Percentiles rank a stretch among this genome's conserved stretches.
Evolutionary conservation across 2,888 invertebrate genomes (phyloP).

Genomic region (Lamellibrachia columna): DNA sequence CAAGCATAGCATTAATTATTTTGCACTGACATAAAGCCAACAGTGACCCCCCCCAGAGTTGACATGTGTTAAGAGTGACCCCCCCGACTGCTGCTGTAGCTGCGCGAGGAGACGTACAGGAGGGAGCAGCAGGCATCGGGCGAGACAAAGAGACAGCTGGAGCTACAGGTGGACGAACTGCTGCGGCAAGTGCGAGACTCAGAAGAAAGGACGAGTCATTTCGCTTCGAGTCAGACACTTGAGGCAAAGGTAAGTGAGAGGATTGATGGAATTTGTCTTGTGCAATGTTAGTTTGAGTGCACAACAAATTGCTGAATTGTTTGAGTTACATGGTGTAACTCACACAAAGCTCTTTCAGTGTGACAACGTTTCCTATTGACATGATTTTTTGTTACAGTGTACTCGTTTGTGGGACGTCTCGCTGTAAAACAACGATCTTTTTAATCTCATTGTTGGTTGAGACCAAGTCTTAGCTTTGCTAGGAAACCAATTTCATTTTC

Average conservation of each 20-base stretch:
- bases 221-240: conserved; percentile 17
- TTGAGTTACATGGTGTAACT: background rate
- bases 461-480: too few species aligned
- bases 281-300: background rate
- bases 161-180: conserved; percentile 30
- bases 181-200: conserved; percentile 28
- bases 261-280: background rate
- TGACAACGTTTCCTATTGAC: too few species aligned
- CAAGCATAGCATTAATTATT: background rate
- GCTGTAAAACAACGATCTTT: too few species aligned
- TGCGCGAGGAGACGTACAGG: conserved; percentile 25
- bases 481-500: too few species aligned
- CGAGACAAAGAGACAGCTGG: conserved; percentile 34
- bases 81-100: conserved; percentile 22
- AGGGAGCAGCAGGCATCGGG: conserved; percentile 28
- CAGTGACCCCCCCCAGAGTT: background rate
- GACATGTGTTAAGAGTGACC: background rate
- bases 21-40: background rate
- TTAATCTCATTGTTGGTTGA: too few species aligned
- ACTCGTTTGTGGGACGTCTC: too few species aligned
- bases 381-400: too few species aligned
- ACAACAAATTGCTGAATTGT: background rate
- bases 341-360: too few species aligned
- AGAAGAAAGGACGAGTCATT: conserved; percentile 30
- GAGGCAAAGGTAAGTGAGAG: conserved; percentile 30